Conservation (phyloP, 92 coral and sea anemone species). For the Galaxea fascicularis region DNA sequence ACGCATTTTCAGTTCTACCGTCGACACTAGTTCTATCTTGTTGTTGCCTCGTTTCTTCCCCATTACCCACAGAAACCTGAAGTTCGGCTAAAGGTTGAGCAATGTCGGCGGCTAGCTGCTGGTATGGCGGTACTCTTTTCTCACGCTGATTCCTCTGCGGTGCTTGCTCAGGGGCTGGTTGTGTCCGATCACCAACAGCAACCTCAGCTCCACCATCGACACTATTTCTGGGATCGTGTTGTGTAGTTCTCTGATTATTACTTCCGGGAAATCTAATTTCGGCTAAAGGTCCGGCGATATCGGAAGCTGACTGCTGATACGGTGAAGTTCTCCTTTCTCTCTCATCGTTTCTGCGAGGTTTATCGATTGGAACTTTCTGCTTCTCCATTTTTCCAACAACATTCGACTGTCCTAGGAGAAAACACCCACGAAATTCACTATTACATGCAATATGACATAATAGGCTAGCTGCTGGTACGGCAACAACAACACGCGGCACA, state of each 20-base stretch:
- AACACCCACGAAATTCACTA: not conserved
- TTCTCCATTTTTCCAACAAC: constrained; percentile 4
- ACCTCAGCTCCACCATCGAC: not conserved
- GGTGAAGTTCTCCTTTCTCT: not conserved
- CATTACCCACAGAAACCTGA: not conserved
- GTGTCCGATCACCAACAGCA: not conserved
- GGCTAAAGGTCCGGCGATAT: constrained; percentile 10
- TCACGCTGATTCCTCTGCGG: not conserved
- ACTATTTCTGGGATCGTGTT: not conserved
- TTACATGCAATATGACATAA: no score
- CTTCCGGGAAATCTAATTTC: not conserved
- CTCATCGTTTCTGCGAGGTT: not conserved
- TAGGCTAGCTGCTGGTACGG: no score
- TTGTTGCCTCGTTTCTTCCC: not conserved
- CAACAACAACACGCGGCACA: no score
- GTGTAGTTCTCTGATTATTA: not conserved
- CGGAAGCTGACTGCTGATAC: constrained; percentile 1
- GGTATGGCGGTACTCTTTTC: not conserved
- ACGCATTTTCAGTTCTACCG: not conserved
- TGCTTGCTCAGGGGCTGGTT: not conserved
- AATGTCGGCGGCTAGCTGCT: constrained; percentile 15
- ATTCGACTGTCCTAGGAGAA: not conserved
- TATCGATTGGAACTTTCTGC: not conserved
- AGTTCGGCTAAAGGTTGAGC: constrained; percentile 18
- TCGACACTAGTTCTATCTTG: not conserved